Evolutionary conservation across 2,113 vertebrate species (phyloP).

Genomic region (Labeo catla): DNA sequence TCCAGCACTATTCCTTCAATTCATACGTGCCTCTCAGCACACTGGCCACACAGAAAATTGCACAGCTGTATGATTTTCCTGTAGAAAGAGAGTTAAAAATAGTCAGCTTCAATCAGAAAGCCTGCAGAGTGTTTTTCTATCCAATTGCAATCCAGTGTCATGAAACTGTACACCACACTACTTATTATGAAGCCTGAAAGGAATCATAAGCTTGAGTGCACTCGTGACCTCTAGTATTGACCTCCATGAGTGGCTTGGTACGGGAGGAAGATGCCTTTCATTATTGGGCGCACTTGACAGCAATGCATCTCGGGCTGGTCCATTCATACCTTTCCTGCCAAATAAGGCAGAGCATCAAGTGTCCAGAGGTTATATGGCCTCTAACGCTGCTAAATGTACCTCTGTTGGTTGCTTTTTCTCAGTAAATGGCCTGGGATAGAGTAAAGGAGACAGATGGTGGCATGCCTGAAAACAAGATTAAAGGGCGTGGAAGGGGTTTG

Average conservation of each 20-base stretch:
- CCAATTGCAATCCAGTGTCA: conserved; percentile 44
- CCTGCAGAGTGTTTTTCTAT: background rate
- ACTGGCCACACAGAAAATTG: background rate
- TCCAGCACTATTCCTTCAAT: background rate
- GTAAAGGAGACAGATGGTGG: conserved; percentile 57
- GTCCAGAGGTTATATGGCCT: background rate
- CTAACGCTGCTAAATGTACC: background rate
- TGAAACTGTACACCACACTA: conserved; percentile 48
- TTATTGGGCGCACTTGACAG: conserved; percentile 59
- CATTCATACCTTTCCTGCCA: conserved; percentile 19
- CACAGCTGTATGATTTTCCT: background rate
- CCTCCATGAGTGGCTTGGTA: conserved; percentile 63
- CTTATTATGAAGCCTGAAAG: conserved; percentile 60
- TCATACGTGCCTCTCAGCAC: background rate
- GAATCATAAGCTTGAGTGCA: conserved; percentile 42
- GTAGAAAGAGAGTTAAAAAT: background rate
- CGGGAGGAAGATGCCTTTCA: conserved; percentile 59
- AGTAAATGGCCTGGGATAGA: background rate
- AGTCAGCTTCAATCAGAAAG: conserved; percentile 6
- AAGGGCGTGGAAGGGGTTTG: conserved; percentile 25
- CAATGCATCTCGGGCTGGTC: background rate
- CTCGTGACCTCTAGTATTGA: conserved; percentile 55
- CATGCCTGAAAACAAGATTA: conserved; percentile 62
- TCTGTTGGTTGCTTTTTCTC: background rate
- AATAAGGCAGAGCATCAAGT: conserved; percentile 20